Evolutionary conservation across 2,797 vertebrate species (phyloP).

Genomic region (Sebastes kiyomatsui): DNA sequence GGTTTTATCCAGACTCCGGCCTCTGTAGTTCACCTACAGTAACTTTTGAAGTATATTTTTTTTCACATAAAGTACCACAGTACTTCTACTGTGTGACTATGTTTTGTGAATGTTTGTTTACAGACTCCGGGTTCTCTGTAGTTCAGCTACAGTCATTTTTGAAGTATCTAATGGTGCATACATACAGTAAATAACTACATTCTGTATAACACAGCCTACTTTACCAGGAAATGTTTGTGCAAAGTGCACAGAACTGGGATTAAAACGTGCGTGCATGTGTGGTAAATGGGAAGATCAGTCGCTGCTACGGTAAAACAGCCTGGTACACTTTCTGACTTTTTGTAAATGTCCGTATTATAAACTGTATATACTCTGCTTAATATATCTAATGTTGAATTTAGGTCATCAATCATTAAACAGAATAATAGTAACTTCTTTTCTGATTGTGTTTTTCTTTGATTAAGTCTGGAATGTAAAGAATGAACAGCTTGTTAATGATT

Average conservation of each 20-base stretch:
- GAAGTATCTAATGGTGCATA: constrained; percentile 68
- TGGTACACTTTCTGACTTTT: constrained; percentile 6
- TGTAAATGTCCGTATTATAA: constrained; percentile 12
- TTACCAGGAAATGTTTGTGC: constrained; percentile 1
- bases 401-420: constrained; percentile 61
- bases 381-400: constrained; percentile 12
- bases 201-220: background rate
- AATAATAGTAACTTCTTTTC: background rate
- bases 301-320: constrained; percentile 29
- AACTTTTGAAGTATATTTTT: constrained; percentile 65
- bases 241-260: background rate
- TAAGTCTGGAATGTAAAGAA: constrained; percentile 45
- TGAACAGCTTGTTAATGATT: constrained; percentile 36
- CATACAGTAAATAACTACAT: background rate
- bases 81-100: constrained; percentile 10
- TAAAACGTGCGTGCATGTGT: constrained; percentile 9
- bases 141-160: constrained; percentile 68
- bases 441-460: constrained; percentile 23
- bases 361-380: constrained; percentile 23
- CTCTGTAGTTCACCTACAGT: constrained; percentile 78
- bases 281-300: constrained; percentile 18
- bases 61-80: background rate
- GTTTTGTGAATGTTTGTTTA: constrained; percentile 53
- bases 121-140: constrained; percentile 80
- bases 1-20: constrained; percentile 67